Conservation (phyloP, 1,140 invertebrate species). For the Papilio xuthus region DNA sequence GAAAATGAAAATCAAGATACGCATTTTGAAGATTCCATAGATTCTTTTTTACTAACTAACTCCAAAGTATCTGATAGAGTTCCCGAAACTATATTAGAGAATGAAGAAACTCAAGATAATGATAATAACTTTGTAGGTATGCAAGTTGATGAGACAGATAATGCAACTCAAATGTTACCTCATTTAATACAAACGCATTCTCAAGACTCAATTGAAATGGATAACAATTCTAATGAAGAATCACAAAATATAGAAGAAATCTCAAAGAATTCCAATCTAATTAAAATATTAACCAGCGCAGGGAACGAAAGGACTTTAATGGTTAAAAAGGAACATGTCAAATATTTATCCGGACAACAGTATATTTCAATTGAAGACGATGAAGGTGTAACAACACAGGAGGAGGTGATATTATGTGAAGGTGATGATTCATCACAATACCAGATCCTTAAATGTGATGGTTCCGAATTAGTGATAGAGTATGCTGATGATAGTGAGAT, state of each 20-base stretch:
- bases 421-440: conserved; percentile 73
- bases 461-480: conserved; percentile 73
- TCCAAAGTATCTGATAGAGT: conserved; percentile 64
- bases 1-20: conserved; percentile 38
- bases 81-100: conserved; percentile 71
- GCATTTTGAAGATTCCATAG: conserved; percentile 63
- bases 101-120: conserved; percentile 67
- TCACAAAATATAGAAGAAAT: conserved; percentile 44
- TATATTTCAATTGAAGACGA: conserved; percentile 52
- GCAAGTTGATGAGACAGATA: conserved; percentile 56
- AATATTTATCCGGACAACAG: conserved; percentile 63
- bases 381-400: conserved; percentile 63
- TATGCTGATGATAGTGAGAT: conserved; percentile 75
- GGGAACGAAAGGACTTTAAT: conserved; percentile 64
- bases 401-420: conserved; percentile 75
- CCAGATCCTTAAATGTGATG: conserved; percentile 75
- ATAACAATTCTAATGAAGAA: conserved; percentile 43
- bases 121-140: conserved; percentile 52
- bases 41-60: conserved; percentile 67
- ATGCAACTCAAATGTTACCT: conserved; percentile 45
- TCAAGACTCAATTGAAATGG: conserved; percentile 44
- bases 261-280: conserved; percentile 55
- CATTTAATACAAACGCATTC: conserved; percentile 41
- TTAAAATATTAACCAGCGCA: conserved; percentile 67
- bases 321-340: conserved; percentile 60